These are phyloP conservation scores for Diloba caeruleocephala DNA, from an alignment of 2,888 invertebrate genomes.

Conservation along the genomic window DNA sequence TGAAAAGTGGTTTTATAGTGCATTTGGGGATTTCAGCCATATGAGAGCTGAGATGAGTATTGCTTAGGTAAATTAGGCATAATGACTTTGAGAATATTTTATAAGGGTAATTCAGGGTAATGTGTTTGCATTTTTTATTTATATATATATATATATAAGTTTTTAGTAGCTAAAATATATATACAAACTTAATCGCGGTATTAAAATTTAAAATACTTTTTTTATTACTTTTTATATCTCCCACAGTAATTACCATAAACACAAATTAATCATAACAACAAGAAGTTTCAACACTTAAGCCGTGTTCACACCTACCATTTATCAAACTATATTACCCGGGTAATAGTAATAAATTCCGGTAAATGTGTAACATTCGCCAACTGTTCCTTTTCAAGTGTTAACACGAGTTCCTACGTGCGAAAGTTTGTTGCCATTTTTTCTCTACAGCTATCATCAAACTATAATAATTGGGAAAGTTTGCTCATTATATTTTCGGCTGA, in stretches of 20 bases:
- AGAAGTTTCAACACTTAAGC: constrained; percentile 37
- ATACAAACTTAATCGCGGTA: too few species aligned
- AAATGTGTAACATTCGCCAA: constrained; percentile 49
- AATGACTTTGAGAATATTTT: constrained; percentile 57
- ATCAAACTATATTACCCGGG: constrained; percentile 45
- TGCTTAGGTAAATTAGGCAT: constrained; percentile 52
- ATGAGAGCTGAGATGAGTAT: constrained; percentile 49
- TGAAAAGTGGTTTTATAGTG: constrained; percentile 67
- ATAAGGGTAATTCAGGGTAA: constrained; percentile 35
- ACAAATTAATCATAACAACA: constrained; percentile 34
- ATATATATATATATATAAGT: constrained; percentile 10
- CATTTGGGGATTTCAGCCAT: constrained; percentile 61
- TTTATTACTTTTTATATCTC: background rate
- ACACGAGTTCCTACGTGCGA: constrained; percentile 51
- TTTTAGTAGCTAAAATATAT: too few species aligned
- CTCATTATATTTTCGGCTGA: constrained; percentile 83
- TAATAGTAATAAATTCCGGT: constrained; percentile 49
- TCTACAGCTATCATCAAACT: constrained; percentile 75
- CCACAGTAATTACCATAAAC: constrained; percentile 6
- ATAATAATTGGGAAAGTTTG: constrained; percentile 86
- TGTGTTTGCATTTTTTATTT: constrained; percentile 36
- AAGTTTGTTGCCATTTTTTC: constrained; percentile 68
- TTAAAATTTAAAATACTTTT: too few species aligned
- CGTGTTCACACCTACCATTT: constrained; percentile 44
- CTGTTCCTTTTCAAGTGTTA: constrained; percentile 48